Evolutionary conservation across 2,797 vertebrate species (phyloP), one percentile per base, ranked within the genome.

Genomic region (Heliangelus exortis): DNA sequence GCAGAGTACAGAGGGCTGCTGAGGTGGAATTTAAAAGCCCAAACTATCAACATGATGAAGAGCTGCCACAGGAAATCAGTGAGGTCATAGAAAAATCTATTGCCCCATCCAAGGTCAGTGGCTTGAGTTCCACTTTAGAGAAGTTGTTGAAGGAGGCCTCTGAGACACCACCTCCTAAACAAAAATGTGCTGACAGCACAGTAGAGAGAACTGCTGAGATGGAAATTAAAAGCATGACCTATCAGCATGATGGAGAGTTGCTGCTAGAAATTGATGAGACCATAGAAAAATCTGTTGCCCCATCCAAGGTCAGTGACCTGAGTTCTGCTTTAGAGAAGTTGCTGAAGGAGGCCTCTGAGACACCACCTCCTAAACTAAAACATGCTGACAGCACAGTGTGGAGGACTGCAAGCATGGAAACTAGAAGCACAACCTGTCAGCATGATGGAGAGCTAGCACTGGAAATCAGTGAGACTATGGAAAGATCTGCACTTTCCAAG

Each of bases 311-410:
- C 10, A 48, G 12, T 50, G 26, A 31, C n/a, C 53, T 90, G 50
- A 74, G 25, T 34, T 68, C 36, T 31, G 66, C 51, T 48, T 79
- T 90, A 28, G 71, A 47, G 18, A 69, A 84, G 20, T 28, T 87
- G 10, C 26, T 87, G 31, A 39, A 83, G 6, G 87, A 87, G 53
- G 33, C 39, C 7, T 69, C 57, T 11, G 61, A 72, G 58, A 23
- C 2, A 1, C n/a, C 39, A 21, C 14, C 67, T 20, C 33, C 59
- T 84, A 67, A 62, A 22, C 51, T 45, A 18, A 77, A 48, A 22
- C 0, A 0, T 51, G 47, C 53, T 5, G 16, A 54, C 6, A 39
- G 29, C 21, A 63, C 12, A 31, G 22, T 20, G 15, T 4, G 0
- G 6, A 21, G 29, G 1, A 8, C 33, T 84, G 31, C 11, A 31